Evolutionary conservation across 1,140 invertebrate genomes (phyloP).

Genomic region (Hyles vespertilio): DNA sequence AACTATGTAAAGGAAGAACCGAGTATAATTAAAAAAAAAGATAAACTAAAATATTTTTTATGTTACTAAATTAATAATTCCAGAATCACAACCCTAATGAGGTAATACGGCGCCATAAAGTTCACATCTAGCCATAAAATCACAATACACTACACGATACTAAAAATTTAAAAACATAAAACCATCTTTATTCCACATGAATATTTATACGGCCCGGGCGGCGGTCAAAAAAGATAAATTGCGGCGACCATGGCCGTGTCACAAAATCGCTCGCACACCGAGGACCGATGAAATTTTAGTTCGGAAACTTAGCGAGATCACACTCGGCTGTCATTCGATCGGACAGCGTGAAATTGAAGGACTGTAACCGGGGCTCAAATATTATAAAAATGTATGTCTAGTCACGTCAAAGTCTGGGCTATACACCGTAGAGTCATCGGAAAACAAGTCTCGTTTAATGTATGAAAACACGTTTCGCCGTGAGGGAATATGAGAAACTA

Average conservation of each 20-base stretch:
- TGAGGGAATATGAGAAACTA: no score
- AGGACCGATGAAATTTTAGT: conserved; percentile 29
- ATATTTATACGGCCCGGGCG: conserved; percentile 18
- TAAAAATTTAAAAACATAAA: conserved; percentile 32
- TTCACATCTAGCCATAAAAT: conserved; percentile 18
- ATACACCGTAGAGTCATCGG: no score
- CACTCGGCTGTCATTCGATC: conserved; percentile 22
- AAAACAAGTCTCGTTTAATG: no score
- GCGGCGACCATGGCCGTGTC: conserved; percentile 26
- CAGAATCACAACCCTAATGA: not conserved
- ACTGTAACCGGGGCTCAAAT: not conserved
- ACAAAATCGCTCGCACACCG: conserved; percentile 29
- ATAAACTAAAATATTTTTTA: no score
- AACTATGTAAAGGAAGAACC: no score
- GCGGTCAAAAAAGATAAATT: conserved; percentile 33
- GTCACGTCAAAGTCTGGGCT: no score
- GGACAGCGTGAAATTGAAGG: conserved; percentile 44
- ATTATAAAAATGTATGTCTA: no score
- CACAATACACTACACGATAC: conserved; percentile 27
- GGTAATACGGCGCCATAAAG: conserved; percentile 8
- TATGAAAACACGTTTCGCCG: no score
- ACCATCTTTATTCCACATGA: conserved; percentile 15
- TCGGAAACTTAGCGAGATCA: conserved; percentile 22
- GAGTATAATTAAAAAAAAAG: no score
- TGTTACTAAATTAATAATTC: no score